These are phyloP conservation scores for Aplocera efformata DNA, from an alignment of 2,888 invertebrate species.

Conservation along the genomic window DNA sequence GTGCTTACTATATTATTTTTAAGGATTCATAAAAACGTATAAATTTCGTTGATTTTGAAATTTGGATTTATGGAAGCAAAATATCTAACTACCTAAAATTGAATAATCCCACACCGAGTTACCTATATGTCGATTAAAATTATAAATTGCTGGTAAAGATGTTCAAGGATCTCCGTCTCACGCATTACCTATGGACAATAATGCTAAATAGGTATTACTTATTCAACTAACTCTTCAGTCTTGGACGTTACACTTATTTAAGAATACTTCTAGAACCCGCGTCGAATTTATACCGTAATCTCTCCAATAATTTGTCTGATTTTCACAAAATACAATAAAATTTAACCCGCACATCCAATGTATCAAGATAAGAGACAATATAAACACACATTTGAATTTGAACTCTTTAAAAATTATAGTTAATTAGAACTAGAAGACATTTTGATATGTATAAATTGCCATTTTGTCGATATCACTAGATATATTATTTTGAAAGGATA, in stretches of 20 bases:
- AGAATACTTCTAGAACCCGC: constrained; percentile 76
- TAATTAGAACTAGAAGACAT: constrained; percentile 31
- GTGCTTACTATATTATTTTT: constrained; percentile 38
- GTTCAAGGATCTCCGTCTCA: constrained; percentile 46
- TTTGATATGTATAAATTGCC: constrained; percentile 34
- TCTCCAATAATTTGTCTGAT: constrained; percentile 34
- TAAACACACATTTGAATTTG: constrained; percentile 36
- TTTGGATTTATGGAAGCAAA: constrained; percentile 66
- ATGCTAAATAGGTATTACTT: constrained; percentile 77
- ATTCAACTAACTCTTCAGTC: constrained; percentile 79
- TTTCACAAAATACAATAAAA: constrained; percentile 25
- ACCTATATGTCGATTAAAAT: constrained; percentile 28
- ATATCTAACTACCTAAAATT: constrained; percentile 54
- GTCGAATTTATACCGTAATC: constrained; percentile 61
- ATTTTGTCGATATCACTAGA: constrained; percentile 24
- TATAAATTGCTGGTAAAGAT: constrained; percentile 34
- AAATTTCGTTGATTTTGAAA: constrained; percentile 76
- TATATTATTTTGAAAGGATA: constrained; percentile 32
- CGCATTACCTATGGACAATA: constrained; percentile 75
- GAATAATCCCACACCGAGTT: constrained; percentile 22
- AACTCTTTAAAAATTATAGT: constrained; percentile 30
- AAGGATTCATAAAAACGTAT: constrained; percentile 66
- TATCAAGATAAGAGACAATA: constrained; percentile 29
- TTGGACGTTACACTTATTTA: constrained; percentile 80
- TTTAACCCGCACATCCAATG: constrained; percentile 39